A percentile compares a stretch with the other conserved stretches of the same genome.
phyloP scores from a whole-genome alignment of 1,140 invertebrate species.

The Drosophila melanica region DNA sequence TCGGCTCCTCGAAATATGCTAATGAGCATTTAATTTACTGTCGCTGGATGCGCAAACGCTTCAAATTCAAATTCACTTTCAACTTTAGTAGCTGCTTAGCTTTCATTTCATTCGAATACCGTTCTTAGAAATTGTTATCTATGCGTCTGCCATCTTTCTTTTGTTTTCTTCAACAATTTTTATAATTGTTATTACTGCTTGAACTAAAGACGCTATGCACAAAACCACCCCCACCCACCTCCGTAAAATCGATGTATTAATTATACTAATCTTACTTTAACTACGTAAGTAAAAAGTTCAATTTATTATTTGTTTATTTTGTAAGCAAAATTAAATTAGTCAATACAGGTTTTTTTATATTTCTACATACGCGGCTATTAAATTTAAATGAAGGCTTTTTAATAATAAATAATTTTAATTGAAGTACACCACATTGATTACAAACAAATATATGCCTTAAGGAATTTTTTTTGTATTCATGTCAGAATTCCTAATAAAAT shows the following conservation, averaged over 20 bases:
- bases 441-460: no score
- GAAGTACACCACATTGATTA: no score
- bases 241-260: not conserved
- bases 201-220: not conserved
- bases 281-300: no score
- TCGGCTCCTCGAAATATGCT: slow-evolving; percentile 65
- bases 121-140: slow-evolving; percentile 25
- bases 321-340: no score
- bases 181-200: slow-evolving; percentile 54
- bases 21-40: slow-evolving; percentile 74
- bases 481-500: no score
- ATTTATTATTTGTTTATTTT: no score
- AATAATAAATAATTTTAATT: no score
- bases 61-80: slow-evolving; percentile 77
- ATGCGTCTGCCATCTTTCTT: not conserved
- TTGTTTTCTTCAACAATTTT: slow-evolving; percentile 7
- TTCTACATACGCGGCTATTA: no score
- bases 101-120: slow-evolving; percentile 66
- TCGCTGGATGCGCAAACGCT: slow-evolving; percentile 52
- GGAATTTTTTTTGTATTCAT: no score
- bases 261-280: not conserved
- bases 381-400: no score
- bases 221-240: not conserved
- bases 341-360: no score
- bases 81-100: slow-evolving; percentile 69